phyloP scores from a whole-genome alignment of 2,113 vertebrate species.

The Chionis minor region DNA sequence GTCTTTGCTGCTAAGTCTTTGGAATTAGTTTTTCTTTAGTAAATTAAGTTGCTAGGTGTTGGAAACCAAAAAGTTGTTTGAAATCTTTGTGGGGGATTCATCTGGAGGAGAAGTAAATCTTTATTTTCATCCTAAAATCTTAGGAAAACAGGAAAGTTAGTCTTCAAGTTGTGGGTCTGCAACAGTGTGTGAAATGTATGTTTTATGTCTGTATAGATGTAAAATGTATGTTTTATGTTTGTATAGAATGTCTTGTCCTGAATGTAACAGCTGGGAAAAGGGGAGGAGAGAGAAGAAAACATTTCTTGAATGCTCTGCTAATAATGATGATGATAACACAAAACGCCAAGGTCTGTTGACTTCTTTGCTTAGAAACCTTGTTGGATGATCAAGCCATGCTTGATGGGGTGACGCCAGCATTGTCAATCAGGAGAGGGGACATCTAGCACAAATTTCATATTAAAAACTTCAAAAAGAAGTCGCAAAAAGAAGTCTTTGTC shows the following conservation, averaged over 20 bases:
- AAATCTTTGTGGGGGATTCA: neutral
- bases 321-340: neutral
- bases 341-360: neutral
- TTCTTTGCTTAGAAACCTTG: neutral
- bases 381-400: neutral
- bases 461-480: neutral
- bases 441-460: neutral
- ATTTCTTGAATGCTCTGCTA: neutral
- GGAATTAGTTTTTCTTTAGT: neutral
- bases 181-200: neutral
- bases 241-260: neutral
- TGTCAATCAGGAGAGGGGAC: neutral
- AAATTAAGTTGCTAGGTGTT: neutral
- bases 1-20: neutral
- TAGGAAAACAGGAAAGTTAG: neutral
- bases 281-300: neutral
- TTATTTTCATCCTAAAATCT: neutral
- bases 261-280: neutral
- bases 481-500: conserved; percentile 26
- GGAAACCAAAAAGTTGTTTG: neutral
- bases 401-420: neutral
- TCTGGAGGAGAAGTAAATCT: neutral
- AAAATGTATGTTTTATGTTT: neutral
- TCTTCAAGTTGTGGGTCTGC: neutral
- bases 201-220: neutral